Percentiles rank a stretch among this genome's conserved stretches.
Conservation (phyloP, 2,113 vertebrate genomes). For the Ia io region DNA sequence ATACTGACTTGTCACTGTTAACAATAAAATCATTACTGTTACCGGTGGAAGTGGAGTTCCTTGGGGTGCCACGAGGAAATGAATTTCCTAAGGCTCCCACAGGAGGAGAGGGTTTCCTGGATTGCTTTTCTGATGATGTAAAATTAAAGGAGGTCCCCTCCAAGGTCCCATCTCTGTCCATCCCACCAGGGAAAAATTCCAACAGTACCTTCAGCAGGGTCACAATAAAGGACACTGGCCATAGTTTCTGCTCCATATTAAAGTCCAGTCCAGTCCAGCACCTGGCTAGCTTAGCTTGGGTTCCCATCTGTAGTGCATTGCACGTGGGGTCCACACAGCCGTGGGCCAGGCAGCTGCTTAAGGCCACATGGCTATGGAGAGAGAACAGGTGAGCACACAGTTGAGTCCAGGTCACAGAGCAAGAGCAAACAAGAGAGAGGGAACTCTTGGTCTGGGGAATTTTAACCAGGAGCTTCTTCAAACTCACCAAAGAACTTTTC, state of each 20-base stretch:
- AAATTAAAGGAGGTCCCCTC: not conserved
- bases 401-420: not conserved
- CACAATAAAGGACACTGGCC: too few relatives aligned
- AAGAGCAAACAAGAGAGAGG: not conserved
- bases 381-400: not conserved
- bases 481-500: not conserved
- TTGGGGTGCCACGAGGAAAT: not conserved
- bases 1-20: conserved; percentile 48
- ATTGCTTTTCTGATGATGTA: not conserved
- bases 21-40: conserved; percentile 48
- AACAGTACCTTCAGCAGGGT: too few relatives aligned
- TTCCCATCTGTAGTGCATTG: not conserved
- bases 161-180: not conserved
- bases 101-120: not conserved
- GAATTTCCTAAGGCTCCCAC: not conserved
- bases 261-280: too few relatives aligned
- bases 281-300: too few relatives aligned
- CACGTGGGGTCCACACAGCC: not conserved
- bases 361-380: not conserved
- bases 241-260: not conserved
- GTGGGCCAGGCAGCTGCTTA: too few relatives aligned
- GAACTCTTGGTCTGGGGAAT: not conserved
- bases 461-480: not conserved
- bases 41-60: not conserved
- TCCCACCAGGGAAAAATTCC: too few relatives aligned